Conservation (phyloP, 2,797 vertebrate genomes). For the Phalanger gymnotis region DNA sequence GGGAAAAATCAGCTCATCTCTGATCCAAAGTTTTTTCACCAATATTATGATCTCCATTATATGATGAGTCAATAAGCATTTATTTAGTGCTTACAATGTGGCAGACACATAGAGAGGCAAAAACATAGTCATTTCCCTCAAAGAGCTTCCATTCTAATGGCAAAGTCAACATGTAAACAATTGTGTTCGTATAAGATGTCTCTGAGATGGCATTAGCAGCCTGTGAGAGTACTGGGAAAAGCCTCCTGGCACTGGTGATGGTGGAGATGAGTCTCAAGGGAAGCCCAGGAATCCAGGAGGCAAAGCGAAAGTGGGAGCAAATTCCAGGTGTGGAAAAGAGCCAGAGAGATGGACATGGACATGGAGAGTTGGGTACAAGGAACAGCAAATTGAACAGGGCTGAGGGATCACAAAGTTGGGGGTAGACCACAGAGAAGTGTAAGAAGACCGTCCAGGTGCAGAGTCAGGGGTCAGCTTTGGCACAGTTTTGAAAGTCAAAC, state of each 20-base stretch:
- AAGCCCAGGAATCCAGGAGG: neutral
- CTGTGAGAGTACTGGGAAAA: neutral
- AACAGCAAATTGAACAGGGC: neutral
- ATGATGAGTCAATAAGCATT: neutral
- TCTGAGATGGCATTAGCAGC: neutral
- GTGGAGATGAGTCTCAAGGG: neutral
- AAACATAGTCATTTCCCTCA: neutral
- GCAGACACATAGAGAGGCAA: neutral
- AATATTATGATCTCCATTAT: rapidly evolving
- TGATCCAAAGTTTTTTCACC: neutral
- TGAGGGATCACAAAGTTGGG: neutral
- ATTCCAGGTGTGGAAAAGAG: neutral
- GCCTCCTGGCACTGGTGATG: neutral
- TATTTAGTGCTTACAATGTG: neutral
- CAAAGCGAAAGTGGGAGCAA: neutral
- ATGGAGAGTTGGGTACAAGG: neutral
- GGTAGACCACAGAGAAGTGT: neutral
- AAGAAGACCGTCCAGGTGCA: neutral
- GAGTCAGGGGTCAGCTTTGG: neutral
- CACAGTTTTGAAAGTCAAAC: neutral
- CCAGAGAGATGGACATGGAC: neutral
- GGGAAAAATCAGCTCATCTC: neutral
- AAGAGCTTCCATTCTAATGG: neutral
- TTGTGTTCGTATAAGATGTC: neutral
- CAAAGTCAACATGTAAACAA: neutral